Evolutionary conservation across 1,140 invertebrate genomes (phyloP).

Genomic region (Drosophila littoralis): DNA sequence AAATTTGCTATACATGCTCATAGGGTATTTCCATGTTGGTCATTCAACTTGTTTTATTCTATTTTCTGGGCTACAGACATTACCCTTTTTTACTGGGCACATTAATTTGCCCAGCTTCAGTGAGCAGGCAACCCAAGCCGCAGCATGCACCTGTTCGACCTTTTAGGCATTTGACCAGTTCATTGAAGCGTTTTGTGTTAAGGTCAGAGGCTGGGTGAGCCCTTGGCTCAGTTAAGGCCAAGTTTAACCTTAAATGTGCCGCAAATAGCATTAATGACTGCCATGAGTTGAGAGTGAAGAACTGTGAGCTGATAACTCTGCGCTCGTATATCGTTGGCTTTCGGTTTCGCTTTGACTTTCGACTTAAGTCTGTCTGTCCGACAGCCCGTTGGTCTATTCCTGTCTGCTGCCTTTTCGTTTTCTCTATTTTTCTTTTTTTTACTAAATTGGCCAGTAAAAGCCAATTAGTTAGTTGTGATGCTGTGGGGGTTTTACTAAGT

Average conservation of each 20-base stretch:
- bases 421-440: constrained; percentile 31
- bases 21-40: constrained; percentile 10
- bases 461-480: constrained; percentile 72
- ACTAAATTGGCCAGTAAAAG: constrained; percentile 70
- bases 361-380: constrained; percentile 41
- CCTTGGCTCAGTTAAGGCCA: constrained; percentile 6
- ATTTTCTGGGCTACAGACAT: constrained; percentile 54
- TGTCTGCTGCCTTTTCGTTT: constrained; percentile 17
- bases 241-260: constrained; percentile 52
- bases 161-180: constrained; percentile 73
- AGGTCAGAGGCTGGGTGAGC: constrained; percentile 26
- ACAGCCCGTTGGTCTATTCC: constrained; percentile 1
- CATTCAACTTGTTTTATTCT: neutral
- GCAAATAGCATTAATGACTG: constrained; percentile 73
- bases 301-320: constrained; percentile 10
- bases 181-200: constrained; percentile 66
- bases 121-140: constrained; percentile 39
- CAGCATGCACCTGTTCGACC: constrained; percentile 42
- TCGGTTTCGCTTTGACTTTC: constrained; percentile 44
- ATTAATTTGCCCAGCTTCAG: constrained; percentile 75
- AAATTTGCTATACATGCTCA: neutral
- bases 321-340: constrained; percentile 2
- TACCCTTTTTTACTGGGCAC: constrained; percentile 76
- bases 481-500: constrained; percentile 60
- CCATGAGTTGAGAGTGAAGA: constrained; percentile 20